phyloP scores from a whole-genome alignment of 92 coral and sea anemone genomes.

The Palythoa grandiflora region DNA sequence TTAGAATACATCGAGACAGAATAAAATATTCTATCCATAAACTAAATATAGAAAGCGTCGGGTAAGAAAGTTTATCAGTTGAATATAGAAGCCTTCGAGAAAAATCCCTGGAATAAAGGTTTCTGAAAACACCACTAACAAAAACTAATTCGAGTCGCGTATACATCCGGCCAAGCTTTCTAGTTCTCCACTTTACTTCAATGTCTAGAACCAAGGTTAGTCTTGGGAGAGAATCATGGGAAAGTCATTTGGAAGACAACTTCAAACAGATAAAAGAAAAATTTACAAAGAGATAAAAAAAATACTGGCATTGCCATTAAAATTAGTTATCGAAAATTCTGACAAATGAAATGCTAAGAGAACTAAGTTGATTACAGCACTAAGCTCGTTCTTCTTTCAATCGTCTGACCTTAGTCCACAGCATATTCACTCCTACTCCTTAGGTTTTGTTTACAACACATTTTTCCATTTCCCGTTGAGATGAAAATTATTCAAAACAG shows the following conservation, averaged over 20 bases:
- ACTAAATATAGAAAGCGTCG: slow-evolving; percentile 9
- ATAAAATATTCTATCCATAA: background rate
- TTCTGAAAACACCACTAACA: background rate
- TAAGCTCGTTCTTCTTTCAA: background rate
- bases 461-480: slow-evolving; percentile 48
- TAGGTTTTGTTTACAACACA: slow-evolving; percentile 11
- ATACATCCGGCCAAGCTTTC: background rate
- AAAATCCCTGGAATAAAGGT: background rate
- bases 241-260: slow-evolving; percentile 36
- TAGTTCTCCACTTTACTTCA: background rate
- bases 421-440: background rate
- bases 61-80: background rate
- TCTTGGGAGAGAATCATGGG: slow-evolving; percentile 15
- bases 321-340: background rate
- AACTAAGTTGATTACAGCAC: background rate
- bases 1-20: slow-evolving; percentile 1
- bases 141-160: background rate
- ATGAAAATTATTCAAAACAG: slow-evolving; percentile 49
- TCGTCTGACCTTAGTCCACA: background rate
- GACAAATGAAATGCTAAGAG: background rate
- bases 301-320: background rate
- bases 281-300: background rate
- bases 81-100: background rate
- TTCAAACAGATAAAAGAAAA: slow-evolving; percentile 24
- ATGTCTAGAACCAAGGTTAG: background rate